These are phyloP conservation scores for Adelphocoris suturalis DNA, from an alignment of 2,888 invertebrate species.

Conservation along the genomic window DNA sequence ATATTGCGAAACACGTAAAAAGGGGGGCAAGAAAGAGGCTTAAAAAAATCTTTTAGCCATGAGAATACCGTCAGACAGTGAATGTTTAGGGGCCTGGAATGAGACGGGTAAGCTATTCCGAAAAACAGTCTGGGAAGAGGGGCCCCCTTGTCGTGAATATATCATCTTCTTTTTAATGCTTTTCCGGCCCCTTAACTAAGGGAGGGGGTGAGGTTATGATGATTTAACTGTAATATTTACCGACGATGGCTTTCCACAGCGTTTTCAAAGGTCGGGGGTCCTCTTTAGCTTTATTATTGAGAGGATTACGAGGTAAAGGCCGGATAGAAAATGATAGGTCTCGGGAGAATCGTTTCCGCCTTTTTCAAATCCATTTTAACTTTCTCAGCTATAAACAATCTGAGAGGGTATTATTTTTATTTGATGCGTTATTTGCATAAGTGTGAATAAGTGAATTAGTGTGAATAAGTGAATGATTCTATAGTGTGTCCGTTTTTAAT, in stretches of 20 bases:
- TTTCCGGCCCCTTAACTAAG: background rate
- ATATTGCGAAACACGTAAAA: background rate
- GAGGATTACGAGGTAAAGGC: slow-evolving; percentile 12
- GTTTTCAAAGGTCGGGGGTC: background rate
- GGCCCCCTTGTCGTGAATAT: slow-evolving; percentile 7
- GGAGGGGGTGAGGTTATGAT: background rate
- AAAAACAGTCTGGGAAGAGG: background rate
- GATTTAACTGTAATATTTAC: slow-evolving; percentile 49
- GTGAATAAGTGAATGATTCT: too few species aligned
- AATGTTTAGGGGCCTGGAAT: slow-evolving; percentile 2
- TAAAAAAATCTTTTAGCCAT: slow-evolving; percentile 30
- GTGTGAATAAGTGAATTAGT: too few species aligned
- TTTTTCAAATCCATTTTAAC: background rate
- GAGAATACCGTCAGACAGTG: slow-evolving; percentile 34
- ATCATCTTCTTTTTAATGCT: slow-evolving; percentile 40
- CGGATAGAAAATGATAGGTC: background rate
- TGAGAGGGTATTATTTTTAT: too few species aligned
- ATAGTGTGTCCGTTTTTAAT: too few species aligned
- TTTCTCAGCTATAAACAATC: too few species aligned
- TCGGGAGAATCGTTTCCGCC: background rate
- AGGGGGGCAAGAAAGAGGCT: background rate
- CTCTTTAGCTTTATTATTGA: slow-evolving; percentile 26
- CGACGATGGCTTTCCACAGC: slow-evolving; percentile 10
- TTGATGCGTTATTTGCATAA: too few species aligned
- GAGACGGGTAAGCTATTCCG: slow-evolving; percentile 19